A percentile compares a stretch with the other conserved stretches of the same genome.
Evolutionary conservation across 2,888 invertebrate species (phyloP).

Genomic region (Nomada fabriciana): DNA sequence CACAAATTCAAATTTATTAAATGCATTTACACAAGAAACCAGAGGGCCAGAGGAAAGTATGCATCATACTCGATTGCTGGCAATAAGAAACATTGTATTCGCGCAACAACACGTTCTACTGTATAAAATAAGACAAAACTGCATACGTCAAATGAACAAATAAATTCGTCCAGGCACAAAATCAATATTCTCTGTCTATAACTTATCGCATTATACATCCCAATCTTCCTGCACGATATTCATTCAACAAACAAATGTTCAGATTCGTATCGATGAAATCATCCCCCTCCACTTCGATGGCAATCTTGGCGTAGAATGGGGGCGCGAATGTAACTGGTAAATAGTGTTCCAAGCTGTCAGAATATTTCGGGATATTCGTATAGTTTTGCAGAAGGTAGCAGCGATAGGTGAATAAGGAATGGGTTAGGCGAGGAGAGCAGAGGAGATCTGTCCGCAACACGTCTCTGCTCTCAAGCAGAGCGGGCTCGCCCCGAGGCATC

Average conservation of each 20-base stretch:
- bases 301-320: conserved; percentile 1
- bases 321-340: background rate
- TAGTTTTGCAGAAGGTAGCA: conserved; percentile 71
- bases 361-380: conserved; percentile 79
- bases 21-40: too few relatives aligned
- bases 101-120: too few relatives aligned
- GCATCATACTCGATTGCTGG: too few relatives aligned
- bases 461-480: conserved; percentile 84
- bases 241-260: background rate
- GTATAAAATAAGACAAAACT: too few relatives aligned
- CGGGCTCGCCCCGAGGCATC: conserved; percentile 81
- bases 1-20: too few relatives aligned
- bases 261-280: background rate
- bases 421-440: conserved; percentile 73
- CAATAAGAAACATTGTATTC: too few relatives aligned
- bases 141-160: too few relatives aligned
- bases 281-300: background rate
- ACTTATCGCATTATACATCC: too few relatives aligned
- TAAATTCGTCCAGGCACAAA: too few relatives aligned
- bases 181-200: too few relatives aligned
- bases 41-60: too few relatives aligned
- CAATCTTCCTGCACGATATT: background rate
- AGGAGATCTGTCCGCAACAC: conserved; percentile 83
- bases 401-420: conserved; percentile 66
- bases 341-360: conserved; percentile 60